Percentiles rank a stretch among this genome's conserved stretches.
phyloP scores from a whole-genome alignment of 1,140 invertebrate species.

The Drosophila pachea region DNA sequence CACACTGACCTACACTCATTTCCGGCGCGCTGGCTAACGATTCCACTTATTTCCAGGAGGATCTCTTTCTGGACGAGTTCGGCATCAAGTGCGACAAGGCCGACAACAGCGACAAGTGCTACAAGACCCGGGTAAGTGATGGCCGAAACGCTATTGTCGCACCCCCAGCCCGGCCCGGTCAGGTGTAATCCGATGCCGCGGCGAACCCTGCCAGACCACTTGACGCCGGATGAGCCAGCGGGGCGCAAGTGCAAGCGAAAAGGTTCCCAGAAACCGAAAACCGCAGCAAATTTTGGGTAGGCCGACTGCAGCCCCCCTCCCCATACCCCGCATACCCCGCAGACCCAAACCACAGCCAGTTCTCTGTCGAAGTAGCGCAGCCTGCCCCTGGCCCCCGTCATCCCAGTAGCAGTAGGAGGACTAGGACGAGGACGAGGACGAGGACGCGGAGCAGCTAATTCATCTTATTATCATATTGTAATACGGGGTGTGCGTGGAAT shows the following conservation, averaged over 20 bases:
- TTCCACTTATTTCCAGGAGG: conserved; percentile 62
- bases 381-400: no score
- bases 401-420: no score
- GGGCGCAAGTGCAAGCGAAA: not conserved
- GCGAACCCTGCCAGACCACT: conserved; percentile 46
- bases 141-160: no score
- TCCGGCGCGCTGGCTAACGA: conserved; percentile 36
- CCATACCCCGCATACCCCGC: no score
- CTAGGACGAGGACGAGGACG: no score
- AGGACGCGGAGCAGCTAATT: no score
- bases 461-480: no score
- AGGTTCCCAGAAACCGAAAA: conserved; percentile 17
- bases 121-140: conserved; percentile 64
- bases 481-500: no score
- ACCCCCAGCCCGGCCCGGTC: no score
- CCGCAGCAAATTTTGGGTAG: not conserved
- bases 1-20: conserved; percentile 1
- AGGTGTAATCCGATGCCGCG: no score
- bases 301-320: no score
- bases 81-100: conserved; percentile 66
- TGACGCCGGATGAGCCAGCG: conserved; percentile 32
- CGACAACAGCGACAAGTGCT: conserved; percentile 67
- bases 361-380: no score
- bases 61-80: conserved; percentile 71
- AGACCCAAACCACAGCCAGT: not conserved